phyloP scores from a whole-genome alignment of 2,113 vertebrate genomes.

The Vombatus ursinus region DNA sequence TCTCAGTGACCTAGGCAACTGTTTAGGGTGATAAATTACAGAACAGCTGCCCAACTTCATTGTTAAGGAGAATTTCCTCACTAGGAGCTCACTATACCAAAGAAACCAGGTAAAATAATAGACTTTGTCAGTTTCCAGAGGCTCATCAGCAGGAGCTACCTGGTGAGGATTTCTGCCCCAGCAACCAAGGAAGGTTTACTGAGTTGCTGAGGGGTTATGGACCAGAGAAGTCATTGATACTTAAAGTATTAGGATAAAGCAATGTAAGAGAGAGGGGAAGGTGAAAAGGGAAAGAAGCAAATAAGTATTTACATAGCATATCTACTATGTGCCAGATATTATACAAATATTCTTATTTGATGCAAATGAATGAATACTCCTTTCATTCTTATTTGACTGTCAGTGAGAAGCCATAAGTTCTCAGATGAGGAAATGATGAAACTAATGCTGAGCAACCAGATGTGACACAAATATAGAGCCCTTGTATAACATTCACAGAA shows the following conservation, averaged over 20 bases:
- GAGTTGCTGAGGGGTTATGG: background rate
- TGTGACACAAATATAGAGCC: background rate
- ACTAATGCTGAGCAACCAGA: background rate
- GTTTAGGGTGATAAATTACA: background rate
- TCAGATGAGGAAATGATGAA: slow-evolving; percentile 33
- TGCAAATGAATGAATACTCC: background rate
- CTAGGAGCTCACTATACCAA: background rate
- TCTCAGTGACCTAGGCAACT: background rate
- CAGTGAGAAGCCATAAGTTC: background rate
- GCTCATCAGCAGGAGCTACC: background rate
- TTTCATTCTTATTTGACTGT: background rate
- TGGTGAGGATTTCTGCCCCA: background rate
- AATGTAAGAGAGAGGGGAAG: background rate
- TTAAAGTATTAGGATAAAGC: background rate
- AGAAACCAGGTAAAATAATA: background rate
- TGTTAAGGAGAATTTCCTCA: background rate
- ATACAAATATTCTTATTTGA: background rate
- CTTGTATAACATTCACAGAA: slow-evolving; percentile 27
- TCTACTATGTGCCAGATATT: background rate
- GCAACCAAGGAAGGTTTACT: background rate
- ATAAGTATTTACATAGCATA: background rate
- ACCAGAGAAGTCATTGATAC: background rate
- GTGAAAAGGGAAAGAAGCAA: background rate
- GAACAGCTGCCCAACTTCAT: background rate
- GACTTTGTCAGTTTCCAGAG: background rate